Evolutionary conservation across 2,888 invertebrate species (phyloP).

Genomic region (Heliothis peltigera): DNA sequence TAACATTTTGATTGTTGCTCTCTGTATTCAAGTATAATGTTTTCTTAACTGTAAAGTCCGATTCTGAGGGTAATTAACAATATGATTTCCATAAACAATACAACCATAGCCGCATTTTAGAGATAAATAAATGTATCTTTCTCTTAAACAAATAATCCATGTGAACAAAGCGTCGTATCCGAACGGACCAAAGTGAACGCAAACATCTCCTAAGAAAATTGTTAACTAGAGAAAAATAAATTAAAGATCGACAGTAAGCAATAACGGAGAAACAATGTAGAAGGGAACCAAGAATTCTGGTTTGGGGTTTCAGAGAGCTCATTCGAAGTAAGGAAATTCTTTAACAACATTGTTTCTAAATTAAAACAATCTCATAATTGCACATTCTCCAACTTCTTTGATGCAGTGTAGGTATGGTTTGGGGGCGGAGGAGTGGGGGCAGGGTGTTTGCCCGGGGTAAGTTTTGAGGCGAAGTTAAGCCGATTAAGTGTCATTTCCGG

Average conservation of each 20-base stretch:
- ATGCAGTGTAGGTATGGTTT: conserved; percentile 83
- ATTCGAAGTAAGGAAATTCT: conserved; percentile 86
- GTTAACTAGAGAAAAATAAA: conserved; percentile 71
- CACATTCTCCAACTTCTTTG: conserved; percentile 89
- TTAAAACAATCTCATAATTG: conserved; percentile 90
- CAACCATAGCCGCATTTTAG: neutral
- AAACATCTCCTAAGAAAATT: conserved; percentile 52
- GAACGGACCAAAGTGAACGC: conserved; percentile 24
- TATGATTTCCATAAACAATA: neutral
- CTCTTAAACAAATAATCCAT: conserved; percentile 14
- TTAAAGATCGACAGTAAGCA: conserved; percentile 77
- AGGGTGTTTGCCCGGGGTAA: conserved; percentile 74
- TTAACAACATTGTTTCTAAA: conserved; percentile 89
- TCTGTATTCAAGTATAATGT: neutral
- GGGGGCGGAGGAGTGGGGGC: conserved; percentile 58
- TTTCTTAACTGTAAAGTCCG: neutral
- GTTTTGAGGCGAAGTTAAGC: conserved; percentile 88
- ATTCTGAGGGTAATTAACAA: neutral
- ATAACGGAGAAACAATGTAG: conserved; percentile 85
- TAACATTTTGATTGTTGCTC: neutral
- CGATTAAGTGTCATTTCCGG: conserved; percentile 89
- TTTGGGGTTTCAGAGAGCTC: conserved; percentile 83
- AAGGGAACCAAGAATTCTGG: conserved; percentile 87
- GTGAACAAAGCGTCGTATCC: conserved; percentile 19
- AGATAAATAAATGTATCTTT: neutral